Evolutionary conservation across 2,888 invertebrate genomes (phyloP), one percentile per base, ranked within the genome.

Genomic region (Epinotia bilunana): DNA sequence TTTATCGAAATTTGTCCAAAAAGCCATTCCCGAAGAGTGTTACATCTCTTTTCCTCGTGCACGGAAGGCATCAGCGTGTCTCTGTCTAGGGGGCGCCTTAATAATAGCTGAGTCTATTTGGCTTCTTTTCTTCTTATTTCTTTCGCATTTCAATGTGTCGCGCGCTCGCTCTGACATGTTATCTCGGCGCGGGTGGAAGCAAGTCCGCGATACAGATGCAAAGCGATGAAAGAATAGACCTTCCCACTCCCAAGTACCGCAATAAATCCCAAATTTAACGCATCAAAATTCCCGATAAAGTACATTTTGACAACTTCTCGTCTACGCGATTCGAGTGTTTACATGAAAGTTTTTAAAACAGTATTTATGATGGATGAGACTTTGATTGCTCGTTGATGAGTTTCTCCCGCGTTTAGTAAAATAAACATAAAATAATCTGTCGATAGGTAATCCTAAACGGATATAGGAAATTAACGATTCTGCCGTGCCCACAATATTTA

Each of bases 181-280:
- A 49, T 16, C 49, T 7, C 49, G 49, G 6, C 16, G 49, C 49
- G 49, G 16, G 5, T 16, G 16, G 16, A 49, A 16, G 49, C 49
- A 16, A 49, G 7, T n/a, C 7, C 16, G 20, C 55, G 68, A 39
- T 2, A 13, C 28, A 55, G 53, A 13, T 20, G 46, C 62, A 55
- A 57, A 55, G 39, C 76, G 39, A 58, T 76, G 74, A 74, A 76
- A 53, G n/a, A n/a, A 53, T 53, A 53, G n/a, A 53, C 70, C 64
- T 61, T 55, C 64, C 69, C 76, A 67, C 65, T 63, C 49, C 46
- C 62, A 78, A 78, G 63, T 78, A 77, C 65, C 11, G 71, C 72
- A 73, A 77, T 78, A 78, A 77, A 78, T 74, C 74, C 61, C 49
- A 60, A 76, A 70, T 77, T 76, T 78, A 73, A 77, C 77, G 75